Evolutionary conservation across 1,140 invertebrate species (phyloP), one percentile per base, ranked within the genome.

Genomic region (Archegozetes longisetosus): DNA sequence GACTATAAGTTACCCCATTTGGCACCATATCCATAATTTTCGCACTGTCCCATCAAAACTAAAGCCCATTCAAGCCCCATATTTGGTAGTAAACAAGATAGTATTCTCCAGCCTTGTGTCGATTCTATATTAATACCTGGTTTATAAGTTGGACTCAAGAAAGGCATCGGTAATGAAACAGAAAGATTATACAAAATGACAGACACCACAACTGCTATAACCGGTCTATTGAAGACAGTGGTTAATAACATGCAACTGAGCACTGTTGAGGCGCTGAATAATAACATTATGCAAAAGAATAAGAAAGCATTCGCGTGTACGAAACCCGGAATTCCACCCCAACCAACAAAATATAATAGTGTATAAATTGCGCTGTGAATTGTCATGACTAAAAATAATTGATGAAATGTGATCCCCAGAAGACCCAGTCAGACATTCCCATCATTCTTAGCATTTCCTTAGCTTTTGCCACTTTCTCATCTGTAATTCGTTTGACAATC

Each of bases 391-490:
- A 76, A 48, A 81, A 75, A 55, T 73, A 73, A 62, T 77, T 78
- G 28, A 80, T 71, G 65, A 81, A 80, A 76, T 78, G 80, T 3
- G 76, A 74, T 22, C 73, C 27, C 80, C 79, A 82, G 66, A 81
- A 78, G 2, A 78, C 73, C 0, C 63, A 68, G 66, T 79, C 79
- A 3, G 71, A 69, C n/a, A 82, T 68, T 13, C 80, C 80, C 78
- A 82, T 81, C 20, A 80, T 76, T 67, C 75, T 73, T 76, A 82
- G 77, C 6, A 79, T 74, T 68, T 81, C 80, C 28, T 49, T 46
- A 1, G 25, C 20, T 46, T 51, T 48, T n/a, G 46, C 27, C n/a
- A n/a, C n/a, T n/a, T n/a, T n/a, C n/a, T n/a, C n/a, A n/a, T n/a
- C n/a, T n/a, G n/a, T n/a, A n/a, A n/a, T n/a, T n/a, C n/a, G n/a